A percentile compares a stretch with the other conserved stretches of the same genome.
Evolutionary conservation across 2,113 vertebrate genomes (phyloP).

Genomic region (Channa maculata): DNA sequence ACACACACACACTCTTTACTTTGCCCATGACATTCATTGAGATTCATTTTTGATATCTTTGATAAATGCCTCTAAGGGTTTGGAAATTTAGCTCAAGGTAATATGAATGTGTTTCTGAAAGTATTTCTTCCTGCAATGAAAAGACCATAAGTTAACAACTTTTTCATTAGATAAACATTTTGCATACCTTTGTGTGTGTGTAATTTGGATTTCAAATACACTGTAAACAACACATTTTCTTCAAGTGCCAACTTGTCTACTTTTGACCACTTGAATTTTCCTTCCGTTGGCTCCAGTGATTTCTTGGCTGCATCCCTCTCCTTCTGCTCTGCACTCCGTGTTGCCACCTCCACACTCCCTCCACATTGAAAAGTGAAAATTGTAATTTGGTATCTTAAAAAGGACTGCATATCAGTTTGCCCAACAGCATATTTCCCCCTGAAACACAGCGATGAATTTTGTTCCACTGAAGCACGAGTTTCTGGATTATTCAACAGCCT

Average conservation of each 20-base stretch:
- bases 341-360: slow-evolving; percentile 15
- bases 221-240: slow-evolving; percentile 20
- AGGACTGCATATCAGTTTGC: neutral
- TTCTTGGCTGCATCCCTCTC: slow-evolving; percentile 45
- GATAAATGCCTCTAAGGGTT: slow-evolving; percentile 67
- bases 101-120: slow-evolving; percentile 45
- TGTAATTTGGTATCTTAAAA: slow-evolving; percentile 5
- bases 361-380: slow-evolving; percentile 17
- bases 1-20: slow-evolving; percentile 30
- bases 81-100: slow-evolving; percentile 60
- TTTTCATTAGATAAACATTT: slow-evolving; percentile 15
- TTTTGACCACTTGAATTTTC: slow-evolving; percentile 55
- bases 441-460: neutral
- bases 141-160: slow-evolving; percentile 25
- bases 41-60: slow-evolving; percentile 45
- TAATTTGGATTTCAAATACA: slow-evolving; percentile 8
- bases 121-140: slow-evolving; percentile 15
- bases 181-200: neutral
- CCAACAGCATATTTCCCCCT: neutral
- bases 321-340: slow-evolving; percentile 30
- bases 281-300: slow-evolving; percentile 40
- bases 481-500: neutral
- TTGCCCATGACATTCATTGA: slow-evolving; percentile 16
- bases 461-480: neutral
- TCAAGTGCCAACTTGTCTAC: slow-evolving; percentile 33